phyloP scores from a whole-genome alignment of 1,140 invertebrate genomes.

The Dolichoris vasculosae region DNA sequence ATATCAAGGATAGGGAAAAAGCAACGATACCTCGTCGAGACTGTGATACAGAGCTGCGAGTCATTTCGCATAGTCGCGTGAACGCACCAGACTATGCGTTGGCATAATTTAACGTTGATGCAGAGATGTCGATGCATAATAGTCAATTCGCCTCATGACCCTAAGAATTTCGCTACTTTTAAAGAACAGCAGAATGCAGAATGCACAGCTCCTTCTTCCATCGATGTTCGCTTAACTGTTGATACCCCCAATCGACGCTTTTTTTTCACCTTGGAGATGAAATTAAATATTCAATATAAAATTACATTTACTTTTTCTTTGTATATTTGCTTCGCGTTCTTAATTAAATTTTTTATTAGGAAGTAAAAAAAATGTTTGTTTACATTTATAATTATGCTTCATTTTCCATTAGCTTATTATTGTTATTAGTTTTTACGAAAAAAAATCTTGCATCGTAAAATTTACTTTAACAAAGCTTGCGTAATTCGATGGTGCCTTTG shows the following conservation, averaged over 20 bases:
- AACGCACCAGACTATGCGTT: not conserved
- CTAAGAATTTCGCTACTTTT: not conserved
- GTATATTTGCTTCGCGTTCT: not conserved
- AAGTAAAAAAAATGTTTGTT: too few relatives aligned
- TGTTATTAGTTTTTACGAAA: too few relatives aligned
- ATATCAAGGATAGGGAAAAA: not conserved
- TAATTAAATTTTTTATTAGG: too few relatives aligned
- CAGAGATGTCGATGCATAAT: too few relatives aligned
- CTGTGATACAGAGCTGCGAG: not conserved
- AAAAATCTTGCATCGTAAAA: too few relatives aligned
- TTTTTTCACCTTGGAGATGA: not conserved
- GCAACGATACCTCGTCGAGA: not conserved
- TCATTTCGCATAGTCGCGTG: slow-evolving; percentile 38
- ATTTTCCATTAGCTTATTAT: too few relatives aligned
- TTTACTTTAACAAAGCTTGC: not conserved
- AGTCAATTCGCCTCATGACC: not conserved
- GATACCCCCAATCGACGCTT: not conserved
- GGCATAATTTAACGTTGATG: slow-evolving; percentile 36
- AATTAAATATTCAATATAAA: not conserved
- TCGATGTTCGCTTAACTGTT: not conserved
- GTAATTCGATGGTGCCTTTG: not conserved
- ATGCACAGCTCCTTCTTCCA: not conserved
- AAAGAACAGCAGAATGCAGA: not conserved
- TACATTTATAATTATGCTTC: too few relatives aligned
- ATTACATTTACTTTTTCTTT: not conserved